A percentile compares a stretch with the other conserved stretches of the same genome.
These are phyloP conservation scores for Mylabris sibirica DNA, from an alignment of 2,888 invertebrate species.

Conservation along the genomic window DNA sequence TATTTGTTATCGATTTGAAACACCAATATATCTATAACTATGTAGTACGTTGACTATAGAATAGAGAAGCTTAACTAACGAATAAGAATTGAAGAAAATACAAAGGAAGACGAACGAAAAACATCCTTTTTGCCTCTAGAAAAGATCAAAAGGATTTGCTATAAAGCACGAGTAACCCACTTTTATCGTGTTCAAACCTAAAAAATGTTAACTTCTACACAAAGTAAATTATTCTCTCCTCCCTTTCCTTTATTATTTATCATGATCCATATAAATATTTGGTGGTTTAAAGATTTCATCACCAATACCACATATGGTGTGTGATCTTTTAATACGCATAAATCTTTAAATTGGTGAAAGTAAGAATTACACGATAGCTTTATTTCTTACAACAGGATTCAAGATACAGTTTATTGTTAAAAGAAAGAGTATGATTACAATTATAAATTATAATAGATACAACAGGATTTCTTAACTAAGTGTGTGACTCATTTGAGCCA, in stretches of 20 bases:
- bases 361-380: not conserved
- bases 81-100: not conserved
- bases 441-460: too few species aligned
- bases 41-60: not conserved
- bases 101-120: not conserved
- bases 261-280: not conserved
- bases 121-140: not conserved
- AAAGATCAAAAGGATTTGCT: not conserved
- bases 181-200: not conserved
- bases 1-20: not conserved
- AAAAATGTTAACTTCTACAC: slow-evolving; percentile 14
- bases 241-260: not conserved
- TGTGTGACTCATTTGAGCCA: too few species aligned
- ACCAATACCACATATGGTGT: not conserved
- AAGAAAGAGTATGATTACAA: too few species aligned
- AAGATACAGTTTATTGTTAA: not conserved
- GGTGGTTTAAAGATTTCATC: not conserved
- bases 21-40: not conserved
- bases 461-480: not conserved
- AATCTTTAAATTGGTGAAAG: slow-evolving; percentile 3
- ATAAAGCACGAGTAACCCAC: not conserved
- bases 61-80: not conserved
- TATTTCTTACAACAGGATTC: not conserved
- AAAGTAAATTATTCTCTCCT: slow-evolving; percentile 10
- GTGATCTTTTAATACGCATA: slow-evolving; percentile 9